Evolutionary conservation across 2,888 invertebrate genomes (phyloP).

Genomic region (Dendrolimus pini): DNA sequence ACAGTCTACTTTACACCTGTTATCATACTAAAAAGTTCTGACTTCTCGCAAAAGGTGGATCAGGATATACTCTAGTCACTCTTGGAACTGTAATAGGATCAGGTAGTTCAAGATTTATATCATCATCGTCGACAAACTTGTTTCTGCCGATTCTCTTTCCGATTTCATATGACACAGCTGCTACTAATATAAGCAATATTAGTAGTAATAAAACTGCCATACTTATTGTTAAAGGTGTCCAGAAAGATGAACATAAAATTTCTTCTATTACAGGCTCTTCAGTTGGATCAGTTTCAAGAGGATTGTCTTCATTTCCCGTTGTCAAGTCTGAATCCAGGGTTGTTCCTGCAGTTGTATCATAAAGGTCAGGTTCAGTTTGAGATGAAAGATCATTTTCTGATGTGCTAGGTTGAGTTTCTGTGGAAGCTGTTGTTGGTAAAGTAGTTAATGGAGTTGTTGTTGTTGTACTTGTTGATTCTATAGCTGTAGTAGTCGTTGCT

Average conservation of each 20-base stretch:
- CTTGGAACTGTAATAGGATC: constrained; percentile 28
- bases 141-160: constrained; percentile 22
- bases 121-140: constrained; percentile 10
- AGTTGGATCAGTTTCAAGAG: background rate
- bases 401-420: constrained; percentile 9
- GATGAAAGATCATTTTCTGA: background rate
- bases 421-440: constrained; percentile 1
- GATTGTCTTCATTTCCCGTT: constrained; percentile 1
- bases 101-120: constrained; percentile 23
- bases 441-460: constrained; percentile 1
- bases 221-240: constrained; percentile 29
- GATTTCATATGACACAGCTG: constrained; percentile 22
- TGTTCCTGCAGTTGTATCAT: constrained; percentile 4
- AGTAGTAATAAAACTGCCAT: constrained; percentile 20
- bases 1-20: background rate
- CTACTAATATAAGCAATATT: constrained; percentile 19
- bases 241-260: constrained; percentile 16
- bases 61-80: constrained; percentile 20
- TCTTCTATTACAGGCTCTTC: constrained; percentile 1
- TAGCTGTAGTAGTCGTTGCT: background rate
- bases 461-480: constrained; percentile 6
- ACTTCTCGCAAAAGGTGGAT: constrained; percentile 12
- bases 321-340: background rate
- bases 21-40: constrained; percentile 9
- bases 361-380: constrained; percentile 3